A percentile compares a stretch with the other conserved stretches of the same genome.
These are phyloP conservation scores for Chironomus tepperi DNA, from an alignment of 1,140 invertebrate species.

Conservation along the genomic window DNA sequence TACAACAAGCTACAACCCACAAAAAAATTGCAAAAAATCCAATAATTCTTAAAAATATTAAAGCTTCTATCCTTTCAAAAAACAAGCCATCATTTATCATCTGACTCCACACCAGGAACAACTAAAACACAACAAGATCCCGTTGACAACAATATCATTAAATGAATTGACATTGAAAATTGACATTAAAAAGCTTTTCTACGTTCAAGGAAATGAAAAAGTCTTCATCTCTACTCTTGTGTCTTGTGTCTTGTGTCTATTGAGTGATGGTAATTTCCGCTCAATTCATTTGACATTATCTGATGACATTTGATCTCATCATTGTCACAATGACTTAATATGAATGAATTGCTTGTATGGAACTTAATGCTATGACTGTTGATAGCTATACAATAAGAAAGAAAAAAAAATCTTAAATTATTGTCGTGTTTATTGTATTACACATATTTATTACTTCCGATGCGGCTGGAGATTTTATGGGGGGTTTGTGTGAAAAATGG, in stretches of 20 bases:
- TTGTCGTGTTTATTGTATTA: neutral
- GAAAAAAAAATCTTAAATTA: neutral
- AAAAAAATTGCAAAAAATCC: too few relatives aligned
- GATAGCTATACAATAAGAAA: neutral
- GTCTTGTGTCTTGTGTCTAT: neutral
- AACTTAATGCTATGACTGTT: too few relatives aligned
- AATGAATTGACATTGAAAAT: neutral
- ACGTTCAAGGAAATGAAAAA: too few relatives aligned
- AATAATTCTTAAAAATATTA: too few relatives aligned
- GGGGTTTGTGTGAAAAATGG: too few relatives aligned
- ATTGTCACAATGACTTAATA: neutral
- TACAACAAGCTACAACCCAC: too few relatives aligned
- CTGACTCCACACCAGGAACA: too few relatives aligned
- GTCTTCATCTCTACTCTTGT: neutral
- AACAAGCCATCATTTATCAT: too few relatives aligned
- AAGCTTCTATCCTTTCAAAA: too few relatives aligned
- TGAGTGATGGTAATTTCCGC: neutral
- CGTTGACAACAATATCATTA: neutral
- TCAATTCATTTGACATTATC: constrained; percentile 9
- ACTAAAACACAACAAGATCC: neutral
- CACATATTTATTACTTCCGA: neutral
- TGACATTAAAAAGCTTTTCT: neutral
- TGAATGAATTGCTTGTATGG: too few relatives aligned
- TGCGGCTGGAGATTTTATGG: neutral
- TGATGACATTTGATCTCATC: constrained; percentile 7